Base-by-base conservation (phyloP, 2,113 vertebrate species). In the Oophaga pumilio region DNA sequence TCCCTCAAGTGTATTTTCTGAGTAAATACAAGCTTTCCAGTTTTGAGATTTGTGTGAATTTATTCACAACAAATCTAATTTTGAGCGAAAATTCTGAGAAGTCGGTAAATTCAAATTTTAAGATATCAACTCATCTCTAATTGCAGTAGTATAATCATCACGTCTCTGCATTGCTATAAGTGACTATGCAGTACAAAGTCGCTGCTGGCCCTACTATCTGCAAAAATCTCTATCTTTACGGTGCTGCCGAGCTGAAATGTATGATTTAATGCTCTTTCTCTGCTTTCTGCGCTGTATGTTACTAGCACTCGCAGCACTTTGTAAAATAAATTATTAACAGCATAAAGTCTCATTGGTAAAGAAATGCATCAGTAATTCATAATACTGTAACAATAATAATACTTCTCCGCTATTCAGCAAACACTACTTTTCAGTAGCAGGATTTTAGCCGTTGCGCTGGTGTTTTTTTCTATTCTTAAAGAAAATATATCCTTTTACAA, bases 321-420 rank as follows among this genome's bases (percentile, higher is more conserved):
- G 59, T 64, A 60, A 77, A 64, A 78, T 86, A 78, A 77, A 86
- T 86, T 86, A 86, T 86, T 86, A 86, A 86, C 57, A 20, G 18
- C 24, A 60, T 15, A 86, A 20, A 33, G 66, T 86, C 74, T 60
- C 59, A 62, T 66, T 77, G 57, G 74, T 64, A 86, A 66, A 86
- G 50, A 24, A 69, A 28, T 52, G 28, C 74, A 52, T 86, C 74
- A 20, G 57, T 66, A 86, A 86, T 73, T 85, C 57, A 85, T 85
- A 85, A 85, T 76, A 74, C 71, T 50, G 71, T 50, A 76, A 74
- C 71, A 62, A 50, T 74, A 56, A 85, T 76, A 76, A 76, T 76
- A 71, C 71, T 76, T 85, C 28, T 76, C 13, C 18, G n/a, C 56
- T 22, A 62, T 64, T 74, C 56, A 24, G 49, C 26, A 49, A 76